Evolutionary conservation across 1,140 invertebrate species (phyloP), one percentile per base, ranked within the genome.

Genomic region (Hylaeus anthracinus): DNA sequence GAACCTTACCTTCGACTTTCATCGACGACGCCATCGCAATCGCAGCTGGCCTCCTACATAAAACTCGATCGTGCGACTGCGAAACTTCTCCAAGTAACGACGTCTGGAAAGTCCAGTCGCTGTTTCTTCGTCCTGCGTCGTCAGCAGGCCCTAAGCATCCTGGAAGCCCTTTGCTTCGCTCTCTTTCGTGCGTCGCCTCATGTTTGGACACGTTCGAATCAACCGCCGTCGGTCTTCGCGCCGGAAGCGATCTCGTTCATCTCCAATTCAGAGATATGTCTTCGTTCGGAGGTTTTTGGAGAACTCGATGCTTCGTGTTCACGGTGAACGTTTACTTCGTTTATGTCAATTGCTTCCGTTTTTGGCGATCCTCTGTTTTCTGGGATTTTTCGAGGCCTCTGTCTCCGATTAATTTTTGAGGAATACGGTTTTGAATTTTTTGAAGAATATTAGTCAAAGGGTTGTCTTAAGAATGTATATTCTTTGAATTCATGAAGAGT

Each of bases 1-100:
- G 3, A 58, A 80, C 67, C 58, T 85, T 86, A 86, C 84, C 84
- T 86, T 86, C 74, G 55, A 85, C 71, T 77, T 63, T 85, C 73
- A 69, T 73, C 58, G 83, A 64, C 63, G 79, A 73, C 55, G 71
- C 58, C 82, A 61, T 70, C 78, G 61, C 60, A 41, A 61, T 12
- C 60, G 60, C 55, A 15, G 76, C 51, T 15, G 41, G 53, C 53
- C 39, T 43, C 15, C 53, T 41, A 72, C 70, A 48, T 65, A 39
- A 65, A 73, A 79, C 26, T 51, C 71, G 77, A 73, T 26, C 58
- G 37, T 10, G 45, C 12, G n/a, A 6, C 0, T 12, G 48, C 56
- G 39, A 63, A 58, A 78, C 58, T 79, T 45, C 53, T 41, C 63
- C 55, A 15, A 45, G 63, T 14, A 53, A 10, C 43, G 53, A 12